These are phyloP conservation scores for Lepus townsendii DNA, from an alignment of 2,797 vertebrate genomes.

Conservation along the genomic window DNA sequence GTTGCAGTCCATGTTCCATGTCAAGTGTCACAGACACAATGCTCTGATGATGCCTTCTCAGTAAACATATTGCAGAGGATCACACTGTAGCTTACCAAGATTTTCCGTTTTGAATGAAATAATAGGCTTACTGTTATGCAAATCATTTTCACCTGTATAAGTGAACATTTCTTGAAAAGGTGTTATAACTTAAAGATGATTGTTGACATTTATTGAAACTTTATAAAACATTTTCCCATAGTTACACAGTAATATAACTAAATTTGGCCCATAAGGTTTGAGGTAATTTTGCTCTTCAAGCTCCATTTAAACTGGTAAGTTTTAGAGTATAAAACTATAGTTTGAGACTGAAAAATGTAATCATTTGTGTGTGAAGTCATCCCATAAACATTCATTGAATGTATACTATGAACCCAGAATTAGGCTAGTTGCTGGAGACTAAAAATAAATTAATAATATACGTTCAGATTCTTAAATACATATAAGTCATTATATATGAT, in stretches of 20 bases:
- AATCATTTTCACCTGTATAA: neutral
- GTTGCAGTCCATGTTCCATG: neutral
- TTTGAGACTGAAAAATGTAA: neutral
- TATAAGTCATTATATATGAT: neutral
- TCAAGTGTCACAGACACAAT: neutral
- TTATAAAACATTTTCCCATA: neutral
- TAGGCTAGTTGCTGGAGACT: neutral
- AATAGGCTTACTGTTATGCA: neutral
- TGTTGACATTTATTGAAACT: constrained; percentile 15
- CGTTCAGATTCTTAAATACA: neutral
- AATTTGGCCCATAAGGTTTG: neutral
- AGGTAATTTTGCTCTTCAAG: neutral
- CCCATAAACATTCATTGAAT: neutral
- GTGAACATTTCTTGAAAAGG: neutral
- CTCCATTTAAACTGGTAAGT: neutral
- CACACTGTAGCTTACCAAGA: neutral
- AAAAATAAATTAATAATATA: neutral
- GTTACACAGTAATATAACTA: neutral
- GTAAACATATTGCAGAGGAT: neutral
- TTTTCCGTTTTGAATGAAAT: neutral
- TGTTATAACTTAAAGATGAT: neutral
- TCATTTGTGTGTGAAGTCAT: neutral
- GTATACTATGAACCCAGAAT: neutral
- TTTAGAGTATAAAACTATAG: neutral
- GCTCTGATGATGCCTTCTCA: neutral